Conservation (phyloP, 2,888 invertebrate species). For the Epinotia demarniana region DNA sequence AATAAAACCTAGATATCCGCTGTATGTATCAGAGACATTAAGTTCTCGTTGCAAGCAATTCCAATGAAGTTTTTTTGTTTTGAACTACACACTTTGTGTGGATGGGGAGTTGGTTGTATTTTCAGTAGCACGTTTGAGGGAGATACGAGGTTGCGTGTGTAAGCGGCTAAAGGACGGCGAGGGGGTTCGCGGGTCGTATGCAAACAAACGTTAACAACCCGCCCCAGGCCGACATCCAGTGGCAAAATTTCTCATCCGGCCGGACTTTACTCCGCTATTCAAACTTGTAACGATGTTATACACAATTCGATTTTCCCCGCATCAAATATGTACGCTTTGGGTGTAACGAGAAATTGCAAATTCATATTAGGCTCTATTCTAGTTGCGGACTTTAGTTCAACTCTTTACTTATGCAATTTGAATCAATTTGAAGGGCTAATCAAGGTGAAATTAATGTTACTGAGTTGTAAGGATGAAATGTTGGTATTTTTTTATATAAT, state of each 20-base stretch:
- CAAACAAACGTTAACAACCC: constrained; percentile 64
- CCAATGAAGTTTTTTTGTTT: not conserved
- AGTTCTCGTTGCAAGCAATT: not conserved
- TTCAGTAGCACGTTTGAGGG: not conserved
- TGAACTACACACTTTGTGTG: not conserved
- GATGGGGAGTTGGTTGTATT: not conserved
- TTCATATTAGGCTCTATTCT: constrained; percentile 38
- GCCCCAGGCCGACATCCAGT: constrained; percentile 25
- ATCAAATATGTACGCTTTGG: constrained; percentile 42
- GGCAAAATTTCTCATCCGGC: constrained; percentile 51
- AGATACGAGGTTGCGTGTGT: constrained; percentile 7
- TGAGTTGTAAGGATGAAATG: constrained; percentile 10
- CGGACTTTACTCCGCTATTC: constrained; percentile 55
- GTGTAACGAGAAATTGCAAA: constrained; percentile 38
- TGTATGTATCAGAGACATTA: constrained; percentile 10
- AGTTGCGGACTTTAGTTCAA: constrained; percentile 11
- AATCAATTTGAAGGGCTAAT: constrained; percentile 24
- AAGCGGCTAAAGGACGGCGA: not conserved
- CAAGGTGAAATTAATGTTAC: constrained; percentile 13
- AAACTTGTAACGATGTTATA: constrained; percentile 61
- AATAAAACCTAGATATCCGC: constrained; percentile 37
- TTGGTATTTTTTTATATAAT: constrained; percentile 9
- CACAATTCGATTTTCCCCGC: constrained; percentile 60
- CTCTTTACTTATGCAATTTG: constrained; percentile 34
- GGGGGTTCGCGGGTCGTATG: constrained; percentile 56